These are phyloP conservation scores for Pristionchus mayeri DNA, from an alignment of 2,888 invertebrate species.

Conservation along the genomic window DNA sequence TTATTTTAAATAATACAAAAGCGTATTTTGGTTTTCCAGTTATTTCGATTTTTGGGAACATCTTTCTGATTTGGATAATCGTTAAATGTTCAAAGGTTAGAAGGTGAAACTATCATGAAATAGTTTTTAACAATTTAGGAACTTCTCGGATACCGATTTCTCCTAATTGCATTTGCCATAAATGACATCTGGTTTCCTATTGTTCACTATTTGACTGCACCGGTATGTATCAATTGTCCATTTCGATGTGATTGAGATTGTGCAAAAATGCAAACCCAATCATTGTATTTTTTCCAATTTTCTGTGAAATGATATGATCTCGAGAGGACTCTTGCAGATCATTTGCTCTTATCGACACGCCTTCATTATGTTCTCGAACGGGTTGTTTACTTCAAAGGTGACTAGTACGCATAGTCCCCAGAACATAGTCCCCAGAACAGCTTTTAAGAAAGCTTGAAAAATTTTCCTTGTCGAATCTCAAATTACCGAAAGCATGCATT, in stretches of 20 bases:
- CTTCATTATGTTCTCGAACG: constrained; percentile 27
- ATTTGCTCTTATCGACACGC: constrained; percentile 30
- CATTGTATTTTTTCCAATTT: neutral
- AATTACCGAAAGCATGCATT: neutral
- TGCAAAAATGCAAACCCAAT: too few species aligned
- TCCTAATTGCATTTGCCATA: constrained; percentile 4
- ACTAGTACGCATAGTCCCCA: too few species aligned
- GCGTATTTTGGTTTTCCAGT: neutral
- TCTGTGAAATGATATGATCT: too few species aligned
- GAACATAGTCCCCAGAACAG: too few species aligned
- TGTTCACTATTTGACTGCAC: neutral
- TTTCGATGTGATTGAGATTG: too few species aligned
- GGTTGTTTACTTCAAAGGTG: constrained; percentile 27
- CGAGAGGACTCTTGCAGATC: neutral
- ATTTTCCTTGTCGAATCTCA: neutral
- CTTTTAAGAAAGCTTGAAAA: too few species aligned
- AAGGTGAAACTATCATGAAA: neutral
- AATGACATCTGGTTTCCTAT: constrained; percentile 24
- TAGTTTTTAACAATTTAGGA: neutral
- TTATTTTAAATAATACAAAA: neutral
- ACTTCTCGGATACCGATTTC: neutral
- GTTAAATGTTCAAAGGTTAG: neutral
- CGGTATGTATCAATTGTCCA: too few species aligned
- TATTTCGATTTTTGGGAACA: neutral
- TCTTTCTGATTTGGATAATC: neutral